Evolutionary conservation across 2,888 invertebrate genomes (phyloP), one percentile per base, ranked within the genome.

Genomic region (Limenitis camilla): DNA sequence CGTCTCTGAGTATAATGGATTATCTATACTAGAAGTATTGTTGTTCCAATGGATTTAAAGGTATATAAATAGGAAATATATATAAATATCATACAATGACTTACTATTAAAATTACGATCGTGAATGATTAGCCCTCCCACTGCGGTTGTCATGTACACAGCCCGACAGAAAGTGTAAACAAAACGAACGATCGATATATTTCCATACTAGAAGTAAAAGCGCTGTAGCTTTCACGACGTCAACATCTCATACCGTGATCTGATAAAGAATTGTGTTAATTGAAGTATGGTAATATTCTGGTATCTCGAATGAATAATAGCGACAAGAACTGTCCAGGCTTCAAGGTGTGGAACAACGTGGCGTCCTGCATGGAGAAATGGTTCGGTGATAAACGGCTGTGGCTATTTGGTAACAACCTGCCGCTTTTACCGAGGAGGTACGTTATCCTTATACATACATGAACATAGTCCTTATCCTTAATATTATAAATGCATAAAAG

Each of bases 391-490:
- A 94, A 94, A 85, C 94, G 94, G 89, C 89, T 95, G 81, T 95
- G 95, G 95, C 92, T 95, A 87, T 93, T 95, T 84, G 95, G 95
- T 79, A 94, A 93, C 90, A 94, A 94, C 86, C 90, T 95, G 81
- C 95, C 95, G 73, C 89, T 95, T 68, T 82, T 95, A 74, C 94
- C 94, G 61, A 91, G 95, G 81, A 92, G 94, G 95, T 95, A 85
- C 80, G 81, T 55, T 4, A 1, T 8, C 7, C 43, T 30, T 11
- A 43, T 1, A 33, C 36, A 31, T n/a, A 32, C 39, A 27, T 8
- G 42, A 1, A 40, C 40, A 10, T 4, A 35, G 6, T 9, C n/a
- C n/a, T 33, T 35, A 35, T 35, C 35, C n/a, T 5, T 35, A n/a
- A n/a, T n/a, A n/a, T 35, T 35, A 35, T 35, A 35, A 35, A 5